phyloP scores from a whole-genome alignment of 2,113 vertebrate species.

The Mastomys coucha region DNA sequence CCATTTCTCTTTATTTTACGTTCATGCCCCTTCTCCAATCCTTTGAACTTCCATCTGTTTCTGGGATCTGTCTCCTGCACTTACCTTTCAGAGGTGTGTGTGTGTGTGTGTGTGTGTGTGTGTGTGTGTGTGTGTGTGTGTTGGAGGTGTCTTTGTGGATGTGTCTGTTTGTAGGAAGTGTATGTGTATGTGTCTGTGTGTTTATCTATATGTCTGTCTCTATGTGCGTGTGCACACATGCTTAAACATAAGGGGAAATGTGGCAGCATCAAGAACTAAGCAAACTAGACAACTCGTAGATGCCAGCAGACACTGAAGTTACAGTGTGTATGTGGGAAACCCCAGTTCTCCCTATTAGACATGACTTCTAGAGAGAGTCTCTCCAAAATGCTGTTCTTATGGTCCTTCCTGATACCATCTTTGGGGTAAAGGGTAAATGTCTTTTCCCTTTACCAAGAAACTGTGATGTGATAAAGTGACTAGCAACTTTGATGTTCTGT shows the following conservation, averaged over 20 bases:
- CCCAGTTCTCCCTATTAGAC: neutral
- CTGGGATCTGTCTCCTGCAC: neutral
- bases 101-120: neutral
- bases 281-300: neutral
- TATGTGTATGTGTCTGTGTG: neutral
- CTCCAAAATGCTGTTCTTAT: neutral
- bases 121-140: neutral
- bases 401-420: neutral
- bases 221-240: neutral
- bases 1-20: neutral
- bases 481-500: slow-evolving; percentile 1
- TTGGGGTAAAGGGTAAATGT: neutral
- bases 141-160: neutral
- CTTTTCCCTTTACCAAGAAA: slow-evolving; percentile 12
- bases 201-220: neutral
- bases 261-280: neutral
- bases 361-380: neutral
- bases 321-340: neutral
- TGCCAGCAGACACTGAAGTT: neutral
- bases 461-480: neutral
- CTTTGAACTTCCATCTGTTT: neutral
- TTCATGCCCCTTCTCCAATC: neutral
- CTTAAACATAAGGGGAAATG: neutral
- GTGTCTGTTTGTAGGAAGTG: neutral
- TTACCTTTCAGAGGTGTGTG: neutral